A percentile compares a stretch with the other conserved stretches of the same genome.
Conservation (phyloP, 2,113 vertebrate genomes). For the Platysternon megacephalum region DNA sequence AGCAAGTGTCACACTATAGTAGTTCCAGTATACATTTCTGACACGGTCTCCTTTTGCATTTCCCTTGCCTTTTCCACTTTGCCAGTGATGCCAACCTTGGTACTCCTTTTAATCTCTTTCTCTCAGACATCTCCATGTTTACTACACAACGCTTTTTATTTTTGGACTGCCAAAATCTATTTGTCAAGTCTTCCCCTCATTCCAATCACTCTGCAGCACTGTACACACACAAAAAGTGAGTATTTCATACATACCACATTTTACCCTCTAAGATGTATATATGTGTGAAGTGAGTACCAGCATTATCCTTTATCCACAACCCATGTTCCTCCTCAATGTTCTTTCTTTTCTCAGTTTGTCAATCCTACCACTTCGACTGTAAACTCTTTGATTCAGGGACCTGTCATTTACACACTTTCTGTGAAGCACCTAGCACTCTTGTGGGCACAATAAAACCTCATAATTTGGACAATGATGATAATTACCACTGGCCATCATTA, state of each 20-base stretch:
- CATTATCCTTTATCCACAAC: neutral
- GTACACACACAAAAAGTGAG: accelerated
- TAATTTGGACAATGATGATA: neutral
- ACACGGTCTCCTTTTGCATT: neutral
- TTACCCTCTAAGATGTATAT: neutral
- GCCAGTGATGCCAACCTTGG: neutral
- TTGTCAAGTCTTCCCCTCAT: neutral
- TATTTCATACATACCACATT: neutral
- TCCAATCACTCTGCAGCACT: neutral
- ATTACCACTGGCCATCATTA: neutral
- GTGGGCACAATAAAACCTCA: neutral
- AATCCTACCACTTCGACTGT: neutral
- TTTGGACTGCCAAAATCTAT: neutral
- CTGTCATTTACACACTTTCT: neutral
- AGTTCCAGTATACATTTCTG: neutral
- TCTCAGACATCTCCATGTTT: neutral
- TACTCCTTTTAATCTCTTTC: neutral
- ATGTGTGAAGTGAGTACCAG: neutral
- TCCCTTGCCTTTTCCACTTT: neutral
- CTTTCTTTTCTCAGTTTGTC: neutral
- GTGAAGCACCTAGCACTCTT: neutral
- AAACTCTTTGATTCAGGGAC: neutral
- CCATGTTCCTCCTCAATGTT: neutral
- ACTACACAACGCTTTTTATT: neutral
- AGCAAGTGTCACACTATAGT: neutral